These are phyloP conservation scores for Abrostola triplasia DNA, from an alignment of 2,888 invertebrate genomes.

Conservation along the genomic window DNA sequence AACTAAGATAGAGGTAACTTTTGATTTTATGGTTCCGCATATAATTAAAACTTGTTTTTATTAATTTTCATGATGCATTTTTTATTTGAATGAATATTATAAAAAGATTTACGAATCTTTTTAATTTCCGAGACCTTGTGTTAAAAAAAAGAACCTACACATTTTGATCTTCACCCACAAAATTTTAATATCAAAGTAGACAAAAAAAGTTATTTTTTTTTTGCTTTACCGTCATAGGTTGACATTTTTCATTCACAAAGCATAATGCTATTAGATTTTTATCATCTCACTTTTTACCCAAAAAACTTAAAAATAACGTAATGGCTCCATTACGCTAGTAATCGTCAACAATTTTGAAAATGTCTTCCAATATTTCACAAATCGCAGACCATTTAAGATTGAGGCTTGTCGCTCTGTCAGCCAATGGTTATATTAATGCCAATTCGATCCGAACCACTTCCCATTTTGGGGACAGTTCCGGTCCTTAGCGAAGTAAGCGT, in stretches of 20 bases:
- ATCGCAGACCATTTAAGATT: slow-evolving; percentile 10
- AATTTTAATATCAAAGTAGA: too few relatives aligned
- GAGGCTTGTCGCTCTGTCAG: slow-evolving; percentile 3
- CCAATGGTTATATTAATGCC: slow-evolving; percentile 5
- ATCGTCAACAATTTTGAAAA: neutral
- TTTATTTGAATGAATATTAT: too few relatives aligned
- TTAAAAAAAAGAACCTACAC: too few relatives aligned
- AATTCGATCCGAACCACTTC: slow-evolving; percentile 12
- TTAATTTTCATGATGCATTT: too few relatives aligned
- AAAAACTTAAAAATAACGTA: neutral
- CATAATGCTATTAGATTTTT: too few relatives aligned
- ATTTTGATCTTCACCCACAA: too few relatives aligned
- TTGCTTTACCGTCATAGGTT: too few relatives aligned
- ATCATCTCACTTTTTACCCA: too few relatives aligned
- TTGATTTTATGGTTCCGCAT: slow-evolving; percentile 27
- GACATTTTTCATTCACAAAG: too few relatives aligned
- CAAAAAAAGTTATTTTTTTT: too few relatives aligned
- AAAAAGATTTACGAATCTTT: too few relatives aligned
- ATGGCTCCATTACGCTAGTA: neutral
- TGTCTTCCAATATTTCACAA: neutral
- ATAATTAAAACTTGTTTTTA: neutral
- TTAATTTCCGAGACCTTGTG: too few relatives aligned
- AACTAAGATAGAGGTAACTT: neutral
- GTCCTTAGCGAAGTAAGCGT: neutral
- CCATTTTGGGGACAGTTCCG: slow-evolving; percentile 9